Evolutionary conservation across 1,140 invertebrate genomes (phyloP).

Genomic region (Bactericera cockerelli): DNA sequence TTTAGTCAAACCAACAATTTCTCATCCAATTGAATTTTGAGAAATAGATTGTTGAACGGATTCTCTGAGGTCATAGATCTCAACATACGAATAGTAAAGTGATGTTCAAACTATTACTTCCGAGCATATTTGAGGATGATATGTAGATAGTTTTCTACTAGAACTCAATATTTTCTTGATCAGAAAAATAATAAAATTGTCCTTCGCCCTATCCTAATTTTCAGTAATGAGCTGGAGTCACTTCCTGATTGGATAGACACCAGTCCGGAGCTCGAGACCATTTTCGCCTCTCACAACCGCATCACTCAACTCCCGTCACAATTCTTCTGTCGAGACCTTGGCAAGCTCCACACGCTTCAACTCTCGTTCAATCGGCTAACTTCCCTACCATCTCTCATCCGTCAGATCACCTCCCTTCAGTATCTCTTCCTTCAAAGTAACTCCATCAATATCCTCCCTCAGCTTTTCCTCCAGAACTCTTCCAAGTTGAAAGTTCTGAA

Average conservation of each 20-base stretch:
- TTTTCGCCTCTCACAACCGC: constrained; percentile 59
- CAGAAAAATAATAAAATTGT: too few species aligned
- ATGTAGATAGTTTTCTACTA: too few species aligned
- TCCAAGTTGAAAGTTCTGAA: constrained; percentile 52
- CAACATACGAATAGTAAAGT: too few species aligned
- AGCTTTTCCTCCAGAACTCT: constrained; percentile 56
- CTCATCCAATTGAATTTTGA: too few species aligned
- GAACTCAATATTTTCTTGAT: too few species aligned
- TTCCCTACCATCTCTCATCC: constrained; percentile 47
- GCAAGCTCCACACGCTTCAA: constrained; percentile 48
- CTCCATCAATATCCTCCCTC: constrained; percentile 49
- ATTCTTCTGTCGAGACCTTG: constrained; percentile 52
- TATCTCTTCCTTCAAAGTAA: constrained; percentile 62
- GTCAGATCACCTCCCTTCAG: constrained; percentile 40
- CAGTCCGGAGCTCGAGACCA: constrained; percentile 49
- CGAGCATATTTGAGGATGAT: too few species aligned
- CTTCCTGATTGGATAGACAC: constrained; percentile 61
- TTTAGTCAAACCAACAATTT: too few species aligned
- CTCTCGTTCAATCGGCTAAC: constrained; percentile 58
- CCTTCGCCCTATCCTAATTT: too few species aligned
- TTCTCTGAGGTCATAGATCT: too few species aligned
- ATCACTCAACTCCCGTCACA: constrained; percentile 50
- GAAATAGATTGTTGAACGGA: too few species aligned
- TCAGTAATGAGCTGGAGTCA: constrained; percentile 50
- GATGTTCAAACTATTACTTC: too few species aligned